Evolutionary conservation across 2,113 vertebrate genomes (phyloP).

Genomic region (Salvelinus sp.): DNA sequence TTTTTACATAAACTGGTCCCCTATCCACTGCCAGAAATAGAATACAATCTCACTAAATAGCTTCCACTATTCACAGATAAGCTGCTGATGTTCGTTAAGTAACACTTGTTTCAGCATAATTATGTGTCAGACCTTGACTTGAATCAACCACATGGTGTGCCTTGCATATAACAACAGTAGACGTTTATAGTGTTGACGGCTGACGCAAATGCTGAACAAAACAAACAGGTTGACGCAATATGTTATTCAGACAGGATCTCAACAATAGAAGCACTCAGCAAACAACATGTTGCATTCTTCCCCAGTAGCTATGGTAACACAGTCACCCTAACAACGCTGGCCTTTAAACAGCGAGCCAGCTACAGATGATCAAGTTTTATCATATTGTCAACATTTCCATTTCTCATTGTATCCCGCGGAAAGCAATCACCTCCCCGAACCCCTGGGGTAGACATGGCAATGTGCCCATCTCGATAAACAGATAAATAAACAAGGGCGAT

Average conservation of each 20-base stretch:
- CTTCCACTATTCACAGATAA: no score
- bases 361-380: constrained; percentile 59
- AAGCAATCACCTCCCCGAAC: constrained; percentile 47
- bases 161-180: no score
- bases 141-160: no score
- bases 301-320: constrained; percentile 40
- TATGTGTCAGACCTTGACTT: no score
- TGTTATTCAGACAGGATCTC: background rate
- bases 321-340: constrained; percentile 32
- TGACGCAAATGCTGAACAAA: background rate
- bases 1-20: background rate
- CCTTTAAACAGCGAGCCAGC: constrained; percentile 48
- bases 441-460: constrained; percentile 62
- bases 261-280: constrained; percentile 22
- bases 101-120: no score
- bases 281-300: constrained; percentile 39
- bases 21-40: no score
- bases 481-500: constrained; percentile 10
- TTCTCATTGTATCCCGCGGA: constrained; percentile 36
- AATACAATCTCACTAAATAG: no score
- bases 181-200: background rate
- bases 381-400: constrained; percentile 54
- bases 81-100: no score
- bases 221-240: background rate
- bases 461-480: constrained; percentile 33